Conservation (phyloP, 2,888 invertebrate species). For the Athrips mouffetella region DNA sequence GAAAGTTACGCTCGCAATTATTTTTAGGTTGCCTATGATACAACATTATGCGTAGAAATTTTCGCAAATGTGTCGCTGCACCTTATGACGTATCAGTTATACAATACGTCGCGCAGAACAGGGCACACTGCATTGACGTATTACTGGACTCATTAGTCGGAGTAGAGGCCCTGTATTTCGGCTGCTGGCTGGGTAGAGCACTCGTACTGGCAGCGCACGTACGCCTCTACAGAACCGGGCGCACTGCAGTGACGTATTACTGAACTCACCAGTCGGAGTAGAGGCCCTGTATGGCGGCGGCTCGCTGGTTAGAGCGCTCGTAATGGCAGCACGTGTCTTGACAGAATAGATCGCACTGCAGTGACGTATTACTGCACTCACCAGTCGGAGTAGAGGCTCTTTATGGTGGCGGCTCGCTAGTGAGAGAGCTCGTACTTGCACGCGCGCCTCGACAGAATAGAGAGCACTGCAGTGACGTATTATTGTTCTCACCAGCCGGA, state of each 20-base stretch:
- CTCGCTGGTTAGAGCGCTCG: constrained; percentile 81
- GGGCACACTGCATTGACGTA: background rate
- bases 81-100: no score
- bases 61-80: no score
- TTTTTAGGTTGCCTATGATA: no score
- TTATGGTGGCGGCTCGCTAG: constrained; percentile 81
- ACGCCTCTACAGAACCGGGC: background rate
- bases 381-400: constrained; percentile 92
- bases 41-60: no score
- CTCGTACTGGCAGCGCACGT: no score
- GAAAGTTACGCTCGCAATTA: no score
- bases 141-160: constrained; percentile 84
- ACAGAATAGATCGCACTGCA: constrained; percentile 90
- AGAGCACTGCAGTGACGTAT: background rate
- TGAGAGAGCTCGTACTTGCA: constrained; percentile 86
- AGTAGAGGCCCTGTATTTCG: constrained; percentile 88
- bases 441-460: no score
- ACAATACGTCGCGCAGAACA: no score
- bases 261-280: constrained; percentile 88
- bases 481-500: constrained; percentile 85
- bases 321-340: constrained; percentile 90
- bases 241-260: background rate
- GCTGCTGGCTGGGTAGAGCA: constrained; percentile 80
- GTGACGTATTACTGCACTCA: constrained; percentile 72
- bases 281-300: constrained; percentile 85